Percentiles rank a stretch among this genome's conserved stretches.
These are phyloP conservation scores for Idaea dimidiata DNA, from an alignment of 2,888 invertebrate species.

Conservation along the genomic window DNA sequence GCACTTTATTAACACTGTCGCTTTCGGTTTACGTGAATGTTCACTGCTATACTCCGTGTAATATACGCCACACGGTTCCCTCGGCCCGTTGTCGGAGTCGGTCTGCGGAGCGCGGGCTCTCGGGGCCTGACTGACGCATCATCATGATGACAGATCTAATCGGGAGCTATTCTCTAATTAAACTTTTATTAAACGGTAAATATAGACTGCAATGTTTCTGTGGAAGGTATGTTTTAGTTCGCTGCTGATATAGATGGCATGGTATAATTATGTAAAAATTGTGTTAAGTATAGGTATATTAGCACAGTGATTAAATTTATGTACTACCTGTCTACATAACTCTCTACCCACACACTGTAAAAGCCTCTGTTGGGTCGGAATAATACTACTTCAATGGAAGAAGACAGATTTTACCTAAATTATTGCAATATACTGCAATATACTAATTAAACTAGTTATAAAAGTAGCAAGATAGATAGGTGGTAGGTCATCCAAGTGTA, in stretches of 20 bases:
- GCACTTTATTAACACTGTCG: neutral
- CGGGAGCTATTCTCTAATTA: slow-evolving; percentile 18
- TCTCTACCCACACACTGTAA: neutral
- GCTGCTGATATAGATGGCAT: neutral
- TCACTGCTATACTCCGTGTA: neutral
- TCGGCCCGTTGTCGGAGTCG: neutral
- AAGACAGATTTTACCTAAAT: too few species aligned
- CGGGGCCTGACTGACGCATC: slow-evolving; percentile 32
- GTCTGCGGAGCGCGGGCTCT: slow-evolving; percentile 2
- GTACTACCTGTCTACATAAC: neutral
- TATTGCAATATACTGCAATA: too few species aligned
- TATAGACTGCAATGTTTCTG: slow-evolving; percentile 10
- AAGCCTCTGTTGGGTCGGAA: too few species aligned
- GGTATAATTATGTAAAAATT: neutral
- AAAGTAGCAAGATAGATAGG: too few species aligned
- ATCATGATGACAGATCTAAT: slow-evolving; percentile 37
- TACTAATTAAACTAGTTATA: too few species aligned
- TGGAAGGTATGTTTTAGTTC: slow-evolving; percentile 1
- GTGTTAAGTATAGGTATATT: neutral
- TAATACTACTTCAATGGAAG: too few species aligned
- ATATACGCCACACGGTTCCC: neutral
- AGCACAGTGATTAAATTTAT: neutral
- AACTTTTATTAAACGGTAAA: slow-evolving; percentile 10
- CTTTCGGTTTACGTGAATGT: neutral
- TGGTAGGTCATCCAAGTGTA: too few species aligned